Conservation (phyloP, 2,113 vertebrate species). For the Lycaon pictus region DNA sequence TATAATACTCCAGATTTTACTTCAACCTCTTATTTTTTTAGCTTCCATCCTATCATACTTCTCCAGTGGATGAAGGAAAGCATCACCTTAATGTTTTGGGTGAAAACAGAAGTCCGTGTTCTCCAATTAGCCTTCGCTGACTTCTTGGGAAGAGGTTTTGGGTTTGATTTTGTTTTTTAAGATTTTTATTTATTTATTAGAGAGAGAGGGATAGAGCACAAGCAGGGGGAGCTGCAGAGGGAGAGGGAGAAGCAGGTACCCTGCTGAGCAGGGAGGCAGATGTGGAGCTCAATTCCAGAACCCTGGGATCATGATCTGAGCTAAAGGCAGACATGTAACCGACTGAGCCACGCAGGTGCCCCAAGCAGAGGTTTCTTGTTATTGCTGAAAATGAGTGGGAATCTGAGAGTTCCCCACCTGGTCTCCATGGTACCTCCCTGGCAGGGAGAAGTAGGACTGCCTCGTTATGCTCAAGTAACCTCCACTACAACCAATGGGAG, state of each 20-base stretch:
- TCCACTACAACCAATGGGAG: not conserved
- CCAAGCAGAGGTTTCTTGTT: not conserved
- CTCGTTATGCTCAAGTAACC: accelerated
- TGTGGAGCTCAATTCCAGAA: not conserved
- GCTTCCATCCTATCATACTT: not conserved
- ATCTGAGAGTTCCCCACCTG: no score
- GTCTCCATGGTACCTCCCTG: not conserved
- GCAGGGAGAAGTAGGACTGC: not conserved
- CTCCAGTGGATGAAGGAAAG: not conserved
- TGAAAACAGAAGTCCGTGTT: not conserved
- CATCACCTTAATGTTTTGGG: not conserved
- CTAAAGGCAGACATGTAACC: not conserved
- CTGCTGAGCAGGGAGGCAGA: not conserved
- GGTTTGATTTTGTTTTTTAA: not conserved
- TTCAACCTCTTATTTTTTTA: not conserved
- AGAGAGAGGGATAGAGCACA: not conserved
- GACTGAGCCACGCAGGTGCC: not conserved
- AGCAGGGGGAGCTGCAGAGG: not conserved
- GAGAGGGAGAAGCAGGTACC: not conserved
- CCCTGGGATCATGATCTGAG: not conserved
- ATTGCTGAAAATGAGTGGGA: not conserved
- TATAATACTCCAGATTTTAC: not conserved
- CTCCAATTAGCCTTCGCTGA: accelerated
- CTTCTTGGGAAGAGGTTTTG: no score
- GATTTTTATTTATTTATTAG: not conserved